phyloP scores from a whole-genome alignment of 2,888 invertebrate species.

The Alloplasta piceator region DNA sequence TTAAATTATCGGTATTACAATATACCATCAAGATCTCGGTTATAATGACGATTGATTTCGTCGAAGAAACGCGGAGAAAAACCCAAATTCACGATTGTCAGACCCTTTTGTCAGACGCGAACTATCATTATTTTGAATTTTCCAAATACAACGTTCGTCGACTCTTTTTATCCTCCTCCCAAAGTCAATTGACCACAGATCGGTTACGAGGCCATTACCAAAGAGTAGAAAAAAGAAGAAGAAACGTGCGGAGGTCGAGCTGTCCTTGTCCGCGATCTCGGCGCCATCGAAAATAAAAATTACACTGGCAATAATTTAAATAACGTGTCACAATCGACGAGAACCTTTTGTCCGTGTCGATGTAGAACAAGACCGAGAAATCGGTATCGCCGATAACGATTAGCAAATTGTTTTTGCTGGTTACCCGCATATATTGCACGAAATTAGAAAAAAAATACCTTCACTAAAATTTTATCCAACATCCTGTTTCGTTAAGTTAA shows the following conservation, averaged over 20 bases:
- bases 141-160: slow-evolving; percentile 9
- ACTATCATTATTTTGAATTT: slow-evolving; percentile 10
- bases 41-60: background rate
- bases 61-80: background rate
- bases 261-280: slow-evolving; percentile 20
- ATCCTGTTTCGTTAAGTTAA: too few species aligned
- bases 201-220: slow-evolving; percentile 47
- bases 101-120: background rate
- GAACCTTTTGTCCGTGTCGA: too few species aligned
- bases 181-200: slow-evolving; percentile 17
- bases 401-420: too few species aligned
- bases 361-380: too few species aligned
- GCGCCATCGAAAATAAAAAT: too few species aligned
- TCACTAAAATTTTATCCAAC: too few species aligned
- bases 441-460: too few species aligned
- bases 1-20: background rate
- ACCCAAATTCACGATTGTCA: slow-evolving; percentile 26
- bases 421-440: too few species aligned
- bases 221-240: background rate
- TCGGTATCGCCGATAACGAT: too few species aligned
- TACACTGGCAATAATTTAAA: too few species aligned
- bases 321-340: too few species aligned
- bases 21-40: background rate
- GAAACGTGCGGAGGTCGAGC: slow-evolving; percentile 42
- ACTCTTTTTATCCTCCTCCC: slow-evolving; percentile 6